Conservation (phyloP, 2,113 vertebrate species). For the cat (Felis catus) region F.catus_Fca126_mat1.0 CM031415.1:153276001-153276500, state of each 20-base stretch:
- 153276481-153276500: not conserved
- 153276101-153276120: not conserved
- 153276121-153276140: not conserved
- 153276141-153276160: not conserved
- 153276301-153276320: not conserved
- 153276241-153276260: not conserved
- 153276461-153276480: not conserved
- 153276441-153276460: not conserved
- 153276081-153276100: not conserved
- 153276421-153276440: not conserved
- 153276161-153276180: not conserved
- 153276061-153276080: not conserved
- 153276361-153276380: not conserved
- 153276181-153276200: not conserved
- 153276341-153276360: not conserved
- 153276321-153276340: not conserved
- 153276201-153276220: not conserved
- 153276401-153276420: not conserved
- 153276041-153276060: not conserved
- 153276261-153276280: not conserved
- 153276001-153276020: not conserved
- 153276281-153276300: not conserved
- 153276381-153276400: not conserved
- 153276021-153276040: not conserved
- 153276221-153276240: not conserved